phyloP scores from a whole-genome alignment of 1,140 invertebrate genomes.

The Drosophila equinoxialis region DNA sequence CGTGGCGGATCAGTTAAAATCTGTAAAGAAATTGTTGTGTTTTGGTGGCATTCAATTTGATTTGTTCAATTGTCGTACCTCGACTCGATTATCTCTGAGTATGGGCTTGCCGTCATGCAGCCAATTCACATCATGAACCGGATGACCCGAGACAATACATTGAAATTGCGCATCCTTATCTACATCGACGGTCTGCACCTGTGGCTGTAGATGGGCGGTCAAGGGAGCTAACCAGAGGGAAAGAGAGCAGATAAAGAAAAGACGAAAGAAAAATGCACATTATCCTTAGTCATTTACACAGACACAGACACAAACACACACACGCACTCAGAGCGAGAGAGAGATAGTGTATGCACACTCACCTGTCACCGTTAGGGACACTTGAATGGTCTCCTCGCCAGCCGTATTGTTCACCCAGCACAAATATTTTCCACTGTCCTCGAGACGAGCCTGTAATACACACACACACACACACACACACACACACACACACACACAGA shows the following conservation, averaged over 20 bases:
- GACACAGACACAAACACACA: neutral
- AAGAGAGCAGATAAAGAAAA: neutral
- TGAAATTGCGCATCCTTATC: constrained; percentile 92
- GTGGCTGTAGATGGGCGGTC: constrained; percentile 89
- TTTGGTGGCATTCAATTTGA: too few species aligned
- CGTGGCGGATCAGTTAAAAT: constrained; percentile 80
- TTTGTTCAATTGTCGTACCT: constrained; percentile 71
- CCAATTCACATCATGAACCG: constrained; percentile 92
- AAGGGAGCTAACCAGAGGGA: constrained; percentile 85
- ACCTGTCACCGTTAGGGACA: constrained; percentile 89
- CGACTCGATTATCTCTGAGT: constrained; percentile 85
- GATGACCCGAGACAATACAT: constrained; percentile 93
- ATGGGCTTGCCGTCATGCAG: constrained; percentile 91
- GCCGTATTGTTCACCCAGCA: constrained; percentile 95
- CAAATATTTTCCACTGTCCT: constrained; percentile 92
- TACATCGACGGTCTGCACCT: constrained; percentile 90
- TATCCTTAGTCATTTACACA: constrained; percentile 19
- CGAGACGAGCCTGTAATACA: constrained; percentile 85
- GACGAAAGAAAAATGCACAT: neutral
- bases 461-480: neutral
- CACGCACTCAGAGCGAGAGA: neutral
- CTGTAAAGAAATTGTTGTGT: constrained; percentile 26
- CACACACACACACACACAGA: constrained; percentile 12
- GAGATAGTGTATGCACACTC: constrained; percentile 35
- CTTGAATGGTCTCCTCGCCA: constrained; percentile 92